Conservation (phyloP, 1,140 invertebrate species). For the Proctacanthus coquilletti region DNA sequence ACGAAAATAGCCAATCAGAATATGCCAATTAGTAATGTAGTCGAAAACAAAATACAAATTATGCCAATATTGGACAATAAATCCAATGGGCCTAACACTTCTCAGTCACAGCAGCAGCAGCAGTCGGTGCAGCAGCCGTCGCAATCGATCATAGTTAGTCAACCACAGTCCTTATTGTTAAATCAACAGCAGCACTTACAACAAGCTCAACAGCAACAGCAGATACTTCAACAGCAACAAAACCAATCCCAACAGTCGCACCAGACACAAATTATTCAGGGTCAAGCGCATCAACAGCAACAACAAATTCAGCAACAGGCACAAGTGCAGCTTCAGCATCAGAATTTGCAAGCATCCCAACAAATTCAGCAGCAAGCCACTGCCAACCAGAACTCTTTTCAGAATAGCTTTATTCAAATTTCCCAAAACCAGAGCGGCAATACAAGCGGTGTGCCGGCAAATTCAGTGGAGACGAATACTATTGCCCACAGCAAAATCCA, state of each 20-base stretch:
- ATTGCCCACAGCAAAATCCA: constrained; percentile 15
- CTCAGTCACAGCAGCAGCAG: neutral
- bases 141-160: constrained; percentile 18
- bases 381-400: no score
- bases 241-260: neutral
- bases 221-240: constrained; percentile 3
- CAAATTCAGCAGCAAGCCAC: no score
- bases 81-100: constrained; percentile 2
- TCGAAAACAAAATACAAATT: constrained; percentile 30
- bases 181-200: constrained; percentile 14
- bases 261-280: constrained; percentile 2
- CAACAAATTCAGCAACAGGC: constrained; percentile 1
- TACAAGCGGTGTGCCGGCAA: no score
- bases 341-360: no score
- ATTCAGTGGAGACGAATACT: neutral
- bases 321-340: constrained; percentile 5
- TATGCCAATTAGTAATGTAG: constrained; percentile 12
- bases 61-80: constrained; percentile 23
- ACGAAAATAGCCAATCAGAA: constrained; percentile 14
- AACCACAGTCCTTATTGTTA: constrained; percentile 24
- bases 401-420: no score
- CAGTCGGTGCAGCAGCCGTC: constrained; percentile 10
- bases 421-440: no score
- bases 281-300: constrained; percentile 1
- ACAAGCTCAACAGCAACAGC: neutral